phyloP scores from a whole-genome alignment of 2,113 vertebrate species.

The Chlorocebus sabaeus region DNA sequence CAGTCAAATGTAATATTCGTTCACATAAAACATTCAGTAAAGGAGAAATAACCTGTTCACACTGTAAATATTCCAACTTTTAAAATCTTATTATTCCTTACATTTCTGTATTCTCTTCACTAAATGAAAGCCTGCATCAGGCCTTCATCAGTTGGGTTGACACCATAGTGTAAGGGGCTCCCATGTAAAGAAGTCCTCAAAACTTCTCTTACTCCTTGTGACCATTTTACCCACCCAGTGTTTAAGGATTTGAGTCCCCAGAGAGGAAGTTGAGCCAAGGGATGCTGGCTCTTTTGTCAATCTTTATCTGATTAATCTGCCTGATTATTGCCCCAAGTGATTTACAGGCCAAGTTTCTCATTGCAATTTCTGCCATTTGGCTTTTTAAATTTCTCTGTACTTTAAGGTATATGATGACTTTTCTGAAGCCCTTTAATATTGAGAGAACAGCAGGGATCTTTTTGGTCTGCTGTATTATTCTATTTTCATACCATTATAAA shows the following conservation, averaged over 20 bases:
- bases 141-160: neutral
- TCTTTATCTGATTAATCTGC: neutral
- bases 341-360: neutral
- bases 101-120: neutral
- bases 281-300: neutral
- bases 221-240: neutral
- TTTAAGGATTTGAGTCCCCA: neutral
- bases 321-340: neutral
- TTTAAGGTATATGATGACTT: neutral
- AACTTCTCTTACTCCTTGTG: neutral
- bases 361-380: neutral
- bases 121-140: neutral
- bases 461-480: neutral
- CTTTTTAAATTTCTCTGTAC: neutral
- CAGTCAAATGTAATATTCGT: neutral
- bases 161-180: neutral
- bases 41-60: neutral
- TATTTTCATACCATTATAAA: too few relatives aligned
- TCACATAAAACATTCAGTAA: neutral
- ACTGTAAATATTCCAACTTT: neutral
- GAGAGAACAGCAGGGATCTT: neutral
- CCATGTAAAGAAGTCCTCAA: neutral
- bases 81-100: neutral
- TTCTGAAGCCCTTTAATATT: neutral
- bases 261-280: neutral